Base-by-base conservation (phyloP, 1,140 invertebrate species). In the Drosophila watanabei region DNA sequence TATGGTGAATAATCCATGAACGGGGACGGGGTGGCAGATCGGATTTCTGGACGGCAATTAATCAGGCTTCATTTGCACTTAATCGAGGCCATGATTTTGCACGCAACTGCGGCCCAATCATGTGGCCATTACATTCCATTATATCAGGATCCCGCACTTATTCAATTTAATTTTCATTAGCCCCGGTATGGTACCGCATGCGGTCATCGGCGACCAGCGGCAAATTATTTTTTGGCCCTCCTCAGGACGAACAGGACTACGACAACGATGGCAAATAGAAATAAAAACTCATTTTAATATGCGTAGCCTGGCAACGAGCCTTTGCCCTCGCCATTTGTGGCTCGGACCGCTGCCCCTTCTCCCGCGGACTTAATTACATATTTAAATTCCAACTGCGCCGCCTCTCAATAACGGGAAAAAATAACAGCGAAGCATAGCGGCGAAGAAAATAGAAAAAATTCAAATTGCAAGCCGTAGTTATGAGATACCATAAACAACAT, bases 11-110 rank as follows among this genome's bases (percentile, higher is more conserved):
- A 41, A 33, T 4, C 73, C 62, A 54, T 54, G 20, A 20, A n/a
- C 9, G 24, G 35, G 18, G 43, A 8, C 43, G 39, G 66, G n/a
- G n/a, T n/a, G n/a, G 39, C 33, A n/a, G 5, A 13, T 32, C 5
- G 49, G 28, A 18, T 32, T 52, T 52, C 10, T 20, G 7, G 14
- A 16, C 39, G 45, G 54, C 80, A 89, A 89, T 89, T 89, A 89
- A 89, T 89, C 85, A 85, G 81, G 85, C 81, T 89, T 79, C 79
- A 85, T 82, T 85, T 89, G 78, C 82, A 89, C 82, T 89, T 89
- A 89, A 89, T 89, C 86, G 81, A 73, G 45, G 39, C 59, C 65
- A 89, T 84, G 78, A 89, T 89, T 82, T 82, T 62, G 81, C 85
- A 88, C 86, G 85, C 78, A 80, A 80, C 37, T 79, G 61, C 14